Evolutionary conservation across 2,888 invertebrate genomes (phyloP).

Genomic region (Nemotelus nigrinus): DNA sequence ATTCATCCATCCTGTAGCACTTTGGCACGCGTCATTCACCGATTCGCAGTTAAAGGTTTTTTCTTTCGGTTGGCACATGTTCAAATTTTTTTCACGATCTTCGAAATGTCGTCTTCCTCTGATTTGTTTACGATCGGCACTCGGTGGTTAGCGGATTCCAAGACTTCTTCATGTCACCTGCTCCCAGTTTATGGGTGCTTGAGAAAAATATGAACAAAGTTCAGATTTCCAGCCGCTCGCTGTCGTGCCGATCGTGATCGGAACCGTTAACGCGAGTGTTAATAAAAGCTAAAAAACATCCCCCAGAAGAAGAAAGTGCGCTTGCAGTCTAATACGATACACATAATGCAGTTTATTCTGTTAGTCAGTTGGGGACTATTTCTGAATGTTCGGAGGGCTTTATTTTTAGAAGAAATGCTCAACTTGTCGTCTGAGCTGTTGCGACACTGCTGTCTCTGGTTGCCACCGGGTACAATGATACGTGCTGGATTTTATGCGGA

Average conservation of each 20-base stretch:
- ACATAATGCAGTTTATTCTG: neutral
- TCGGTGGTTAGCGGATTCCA: neutral
- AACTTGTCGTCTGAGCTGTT: constrained; percentile 7
- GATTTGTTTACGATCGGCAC: constrained; percentile 30
- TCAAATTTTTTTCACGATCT: constrained; percentile 8
- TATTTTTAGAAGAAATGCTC: constrained; percentile 35
- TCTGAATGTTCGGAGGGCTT: constrained; percentile 11
- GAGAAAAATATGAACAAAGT: constrained; percentile 6
- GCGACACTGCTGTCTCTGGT: neutral
- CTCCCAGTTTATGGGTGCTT: constrained; percentile 15
- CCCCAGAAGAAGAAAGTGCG: constrained; percentile 19
- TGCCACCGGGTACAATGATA: constrained; percentile 7
- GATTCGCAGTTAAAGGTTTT: too few relatives aligned
- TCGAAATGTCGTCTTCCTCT: neutral
- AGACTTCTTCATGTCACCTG: constrained; percentile 19
- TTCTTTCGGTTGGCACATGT: too few relatives aligned
- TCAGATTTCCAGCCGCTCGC: constrained; percentile 11
- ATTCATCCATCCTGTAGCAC: neutral
- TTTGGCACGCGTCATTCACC: neutral
- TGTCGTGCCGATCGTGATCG: neutral
- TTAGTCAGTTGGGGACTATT: neutral
- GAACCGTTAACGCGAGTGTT: neutral
- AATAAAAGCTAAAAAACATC: constrained; percentile 25
- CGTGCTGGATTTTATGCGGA: neutral
- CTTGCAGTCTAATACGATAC: constrained; percentile 2